Percentiles rank a stretch among this genome's conserved stretches.
Evolutionary conservation across 2,797 vertebrate species (phyloP).

Genomic region (Lateolabrax maculatus): DNA sequence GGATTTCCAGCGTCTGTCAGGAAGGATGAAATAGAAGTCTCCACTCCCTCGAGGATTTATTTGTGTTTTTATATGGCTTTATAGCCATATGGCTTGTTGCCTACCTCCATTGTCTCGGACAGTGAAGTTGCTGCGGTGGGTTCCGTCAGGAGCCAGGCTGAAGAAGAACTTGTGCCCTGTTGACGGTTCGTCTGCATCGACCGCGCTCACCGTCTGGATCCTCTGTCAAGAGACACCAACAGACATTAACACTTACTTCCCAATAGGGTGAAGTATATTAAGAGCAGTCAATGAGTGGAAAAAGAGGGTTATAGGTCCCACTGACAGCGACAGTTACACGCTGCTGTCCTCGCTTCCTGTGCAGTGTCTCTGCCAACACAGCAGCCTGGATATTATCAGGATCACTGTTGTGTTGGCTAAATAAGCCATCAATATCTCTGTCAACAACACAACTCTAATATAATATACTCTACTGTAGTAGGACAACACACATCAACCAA

Average conservation of each 20-base stretch:
- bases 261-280: neutral
- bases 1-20: neutral
- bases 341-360: slow-evolving; percentile 4
- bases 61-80: neutral
- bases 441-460: neutral
- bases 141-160: slow-evolving; percentile 88
- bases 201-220: slow-evolving; percentile 93
- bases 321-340: neutral
- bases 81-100: neutral
- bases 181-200: slow-evolving; percentile 91
- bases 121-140: slow-evolving; percentile 91
- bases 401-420: slow-evolving; percentile 11
- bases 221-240: slow-evolving; percentile 82
- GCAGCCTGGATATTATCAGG: slow-evolving; percentile 10
- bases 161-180: slow-evolving; percentile 93
- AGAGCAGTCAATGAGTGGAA: slow-evolving; percentile 10
- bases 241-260: neutral
- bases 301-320: neutral
- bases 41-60: neutral
- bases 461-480: neutral
- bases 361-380: slow-evolving; percentile 3
- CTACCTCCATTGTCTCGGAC: slow-evolving; percentile 94
- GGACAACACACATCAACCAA: neutral
- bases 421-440: neutral
- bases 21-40: neutral